Percentiles rank a stretch among this genome's conserved stretches.
Evolutionary conservation across 2,888 invertebrate species (phyloP).

Genomic region (Melinaea menophilus): DNA sequence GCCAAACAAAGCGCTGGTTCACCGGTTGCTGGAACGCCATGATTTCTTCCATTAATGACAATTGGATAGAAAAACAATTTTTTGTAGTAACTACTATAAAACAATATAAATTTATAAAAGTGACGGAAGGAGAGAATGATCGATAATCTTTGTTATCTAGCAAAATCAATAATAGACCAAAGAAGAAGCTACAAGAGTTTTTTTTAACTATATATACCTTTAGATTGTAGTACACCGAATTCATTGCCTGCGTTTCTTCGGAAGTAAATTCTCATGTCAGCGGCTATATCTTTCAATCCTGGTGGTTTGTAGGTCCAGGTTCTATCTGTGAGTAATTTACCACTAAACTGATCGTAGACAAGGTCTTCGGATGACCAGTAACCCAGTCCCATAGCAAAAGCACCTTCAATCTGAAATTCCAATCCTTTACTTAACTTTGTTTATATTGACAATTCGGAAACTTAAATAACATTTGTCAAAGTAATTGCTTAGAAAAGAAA

Average conservation of each 20-base stretch:
- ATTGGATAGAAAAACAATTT: too few relatives aligned
- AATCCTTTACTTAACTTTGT: constrained; percentile 4
- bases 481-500: not conserved
- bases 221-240: constrained; percentile 84
- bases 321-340: constrained; percentile 83
- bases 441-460: not conserved
- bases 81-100: too few relatives aligned
- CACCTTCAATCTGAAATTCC: constrained; percentile 80
- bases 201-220: constrained; percentile 67
- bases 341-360: constrained; percentile 79
- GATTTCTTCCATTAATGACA: too few relatives aligned
- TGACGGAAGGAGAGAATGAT: too few relatives aligned
- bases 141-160: too few relatives aligned
- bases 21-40: constrained; percentile 74
- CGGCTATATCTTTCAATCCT: constrained; percentile 86
- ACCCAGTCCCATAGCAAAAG: constrained; percentile 86
- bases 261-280: constrained; percentile 84
- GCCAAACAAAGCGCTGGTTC: constrained; percentile 79
- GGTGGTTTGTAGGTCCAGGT: constrained; percentile 91
- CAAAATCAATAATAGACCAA: too few relatives aligned
- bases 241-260: constrained; percentile 81
- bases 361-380: constrained; percentile 87
- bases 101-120: too few relatives aligned
- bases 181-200: too few relatives aligned
- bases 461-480: not conserved